Base-by-base conservation (phyloP, 2,888 invertebrate genomes). In the Psylliodes chrysocephalus region DNA sequence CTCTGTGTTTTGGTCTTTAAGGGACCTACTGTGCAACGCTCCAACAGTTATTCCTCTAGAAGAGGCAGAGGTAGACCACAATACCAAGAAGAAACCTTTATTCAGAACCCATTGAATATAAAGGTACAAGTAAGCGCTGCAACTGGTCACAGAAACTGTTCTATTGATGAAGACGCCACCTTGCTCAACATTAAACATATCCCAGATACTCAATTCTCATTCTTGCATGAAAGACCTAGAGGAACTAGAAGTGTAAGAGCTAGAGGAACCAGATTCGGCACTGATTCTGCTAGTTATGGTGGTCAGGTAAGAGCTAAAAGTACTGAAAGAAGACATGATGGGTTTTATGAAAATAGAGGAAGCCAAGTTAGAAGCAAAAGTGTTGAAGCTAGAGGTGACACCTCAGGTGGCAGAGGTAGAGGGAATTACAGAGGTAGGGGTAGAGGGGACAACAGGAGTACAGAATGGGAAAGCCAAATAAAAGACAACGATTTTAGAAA, bases 101-200 rank as follows among this genome's bases (percentile, higher is more conserved):
- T 73, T 15, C 66, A 69, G 47, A 71, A 75, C 53, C 75, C 72
- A 1, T 28, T 67, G 5, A 78, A 79, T 66, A 77, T 79, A 54
- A 75, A 74, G 60, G 71, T 79, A 6, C 72, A 78, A 64, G 52
- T 78, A 28, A 72, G 69, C 6, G 73, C 71, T n/a, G 69, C 73
- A 28, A 75, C 77, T 14, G 79, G 78, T 6, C 66, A 72, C 57
- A 71, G 78, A 46, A 78, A 67, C 61, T 79, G 73, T 61, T 67
- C 61, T 7, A 28, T 78, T 17, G 75, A 76, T 49, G 71, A 75
- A 62, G 63, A 55, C n/a, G 67, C 69, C 7, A 71, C 55, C 57
- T 55, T 64, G 38, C 25, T 62, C 51, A 69, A 73, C 30, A 68
- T 75, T 2, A 71, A 69, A 51, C 73, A 71, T 60, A 59, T 73